Evolutionary conservation across 2,797 vertebrate genomes (phyloP).

Genomic region (Nyctalus aviator): DNA sequence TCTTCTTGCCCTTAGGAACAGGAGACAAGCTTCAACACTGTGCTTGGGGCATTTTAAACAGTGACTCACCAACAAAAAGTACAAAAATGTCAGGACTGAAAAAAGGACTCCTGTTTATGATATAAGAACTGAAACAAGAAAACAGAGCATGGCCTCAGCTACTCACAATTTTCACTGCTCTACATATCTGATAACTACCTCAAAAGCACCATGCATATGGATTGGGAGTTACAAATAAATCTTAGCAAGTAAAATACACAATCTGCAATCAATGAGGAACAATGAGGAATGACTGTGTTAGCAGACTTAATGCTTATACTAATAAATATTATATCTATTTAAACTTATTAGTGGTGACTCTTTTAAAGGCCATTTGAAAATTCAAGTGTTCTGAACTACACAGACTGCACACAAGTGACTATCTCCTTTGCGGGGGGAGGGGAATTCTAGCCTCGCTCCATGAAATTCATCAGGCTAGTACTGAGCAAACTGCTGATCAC

Average conservation of each 20-base stretch:
- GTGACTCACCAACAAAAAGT: neutral
- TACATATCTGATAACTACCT: neutral
- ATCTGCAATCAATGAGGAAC: neutral
- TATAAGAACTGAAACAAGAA: neutral
- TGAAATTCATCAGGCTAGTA: neutral
- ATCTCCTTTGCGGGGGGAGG: fast-evolving
- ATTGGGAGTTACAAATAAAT: neutral
- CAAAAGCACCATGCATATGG: neutral
- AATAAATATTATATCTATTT: neutral
- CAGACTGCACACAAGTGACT: neutral
- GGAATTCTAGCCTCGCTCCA: neutral
- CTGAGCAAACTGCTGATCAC: neutral
- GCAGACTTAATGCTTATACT: neutral
- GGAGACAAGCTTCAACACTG: neutral
- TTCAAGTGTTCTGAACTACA: neutral
- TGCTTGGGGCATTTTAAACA: neutral
- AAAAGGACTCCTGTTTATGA: neutral
- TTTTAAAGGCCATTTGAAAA: conserved; percentile 3
- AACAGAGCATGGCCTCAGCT: fast-evolving
- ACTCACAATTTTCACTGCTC: neutral
- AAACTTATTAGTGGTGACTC: neutral
- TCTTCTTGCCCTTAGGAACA: neutral
- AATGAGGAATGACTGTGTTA: neutral
- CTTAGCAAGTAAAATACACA: neutral
- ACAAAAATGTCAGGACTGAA: neutral